phyloP scores from a whole-genome alignment of 1,140 invertebrate species.

The Anadara kagoshimensis region DNA sequence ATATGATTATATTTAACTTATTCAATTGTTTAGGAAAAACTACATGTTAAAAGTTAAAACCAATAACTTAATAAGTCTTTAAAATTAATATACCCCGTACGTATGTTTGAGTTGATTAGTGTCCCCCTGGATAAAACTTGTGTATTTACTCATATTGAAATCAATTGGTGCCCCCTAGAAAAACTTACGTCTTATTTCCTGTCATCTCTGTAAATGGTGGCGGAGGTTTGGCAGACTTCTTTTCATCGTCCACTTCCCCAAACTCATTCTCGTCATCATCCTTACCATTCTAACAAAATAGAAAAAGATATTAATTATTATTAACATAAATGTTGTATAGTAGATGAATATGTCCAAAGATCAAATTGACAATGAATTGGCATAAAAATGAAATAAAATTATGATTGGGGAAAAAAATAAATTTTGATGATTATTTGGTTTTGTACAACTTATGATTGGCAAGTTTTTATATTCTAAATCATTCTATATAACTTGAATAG shows the following conservation, averaged over 20 bases:
- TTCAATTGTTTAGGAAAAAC: too few relatives aligned
- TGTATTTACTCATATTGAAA: neutral
- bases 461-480: neutral
- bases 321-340: neutral
- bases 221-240: slow-evolving; percentile 50
- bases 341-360: neutral
- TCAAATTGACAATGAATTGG: neutral
- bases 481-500: neutral
- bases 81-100: too few relatives aligned
- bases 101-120: too few relatives aligned
- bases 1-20: too few relatives aligned
- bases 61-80: too few relatives aligned
- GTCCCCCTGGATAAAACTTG: too few relatives aligned
- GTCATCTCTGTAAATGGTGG: slow-evolving; percentile 58
- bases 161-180: neutral
- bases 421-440: neutral
- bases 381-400: neutral
- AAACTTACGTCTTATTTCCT: slow-evolving; percentile 1
- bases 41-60: too few relatives aligned
- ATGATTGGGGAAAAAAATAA: neutral
- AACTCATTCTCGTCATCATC: slow-evolving; percentile 50
- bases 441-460: neutral
- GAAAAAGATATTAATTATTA: neutral
- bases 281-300: slow-evolving; percentile 3
- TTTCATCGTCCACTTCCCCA: slow-evolving; percentile 44